Evolutionary conservation across 2,113 vertebrate species (phyloP).

Genomic region (Siphamia tubifer): DNA sequence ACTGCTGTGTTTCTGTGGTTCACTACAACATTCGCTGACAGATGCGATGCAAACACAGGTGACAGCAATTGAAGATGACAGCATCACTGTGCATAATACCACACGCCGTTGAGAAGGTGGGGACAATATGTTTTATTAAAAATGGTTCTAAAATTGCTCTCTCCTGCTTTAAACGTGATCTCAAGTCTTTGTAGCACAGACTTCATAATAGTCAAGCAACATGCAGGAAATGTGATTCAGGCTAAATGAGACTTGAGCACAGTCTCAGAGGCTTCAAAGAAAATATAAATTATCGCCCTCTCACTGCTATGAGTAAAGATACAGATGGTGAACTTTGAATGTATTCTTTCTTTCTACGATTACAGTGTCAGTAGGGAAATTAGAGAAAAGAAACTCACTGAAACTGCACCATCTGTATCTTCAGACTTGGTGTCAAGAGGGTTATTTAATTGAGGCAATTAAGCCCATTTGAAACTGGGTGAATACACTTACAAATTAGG

Average conservation of each 20-base stretch:
- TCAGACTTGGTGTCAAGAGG: constrained; percentile 51
- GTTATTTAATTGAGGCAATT: constrained; percentile 64
- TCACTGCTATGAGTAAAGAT: constrained; percentile 30
- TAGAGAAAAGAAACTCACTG: constrained; percentile 43
- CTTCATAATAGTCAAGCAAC: not conserved
- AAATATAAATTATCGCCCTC: constrained; percentile 49
- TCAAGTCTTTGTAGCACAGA: not conserved
- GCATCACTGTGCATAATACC: not conserved
- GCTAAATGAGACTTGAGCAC: constrained; percentile 12
- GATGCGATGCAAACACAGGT: too few relatives aligned
- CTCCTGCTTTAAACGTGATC: not conserved
- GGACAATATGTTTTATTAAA: not conserved
- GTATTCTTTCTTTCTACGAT: constrained; percentile 44
- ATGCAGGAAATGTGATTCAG: not conserved
- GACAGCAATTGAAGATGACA: too few relatives aligned
- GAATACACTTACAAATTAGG: constrained; percentile 58
- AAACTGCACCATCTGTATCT: constrained; percentile 68
- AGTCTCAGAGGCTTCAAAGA: constrained; percentile 35
- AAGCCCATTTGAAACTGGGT: constrained; percentile 50
- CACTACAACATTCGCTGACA: too few relatives aligned
- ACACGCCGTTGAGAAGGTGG: not conserved
- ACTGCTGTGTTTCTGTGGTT: too few relatives aligned
- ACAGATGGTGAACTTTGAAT: constrained; percentile 67
- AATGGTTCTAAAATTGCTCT: not conserved
- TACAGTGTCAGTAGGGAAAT: constrained; percentile 57